Evolutionary conservation across 2,797 vertebrate species (phyloP).

Genomic region (Centroberyx gerrardi): DNA sequence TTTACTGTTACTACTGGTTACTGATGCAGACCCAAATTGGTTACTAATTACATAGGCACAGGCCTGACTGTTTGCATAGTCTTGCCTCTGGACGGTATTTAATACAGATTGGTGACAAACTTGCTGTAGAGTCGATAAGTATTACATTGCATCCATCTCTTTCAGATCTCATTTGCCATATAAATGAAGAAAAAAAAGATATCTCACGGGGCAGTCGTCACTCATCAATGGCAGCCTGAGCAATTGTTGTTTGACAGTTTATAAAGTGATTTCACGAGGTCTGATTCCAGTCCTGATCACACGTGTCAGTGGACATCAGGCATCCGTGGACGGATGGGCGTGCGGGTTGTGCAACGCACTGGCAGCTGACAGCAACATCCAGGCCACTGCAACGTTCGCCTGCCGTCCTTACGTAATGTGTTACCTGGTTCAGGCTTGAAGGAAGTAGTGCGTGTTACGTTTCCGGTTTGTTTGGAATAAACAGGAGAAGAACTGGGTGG

Average conservation of each 20-base stretch:
- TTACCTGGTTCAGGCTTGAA: background rate
- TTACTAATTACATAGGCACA: background rate
- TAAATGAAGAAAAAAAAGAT: too few species aligned
- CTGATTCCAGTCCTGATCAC: background rate
- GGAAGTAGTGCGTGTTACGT: too few species aligned
- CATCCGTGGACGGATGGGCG: background rate
- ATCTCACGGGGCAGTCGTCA: too few species aligned
- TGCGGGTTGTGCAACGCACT: constrained; percentile 36
- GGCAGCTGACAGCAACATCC: constrained; percentile 31
- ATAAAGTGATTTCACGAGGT: background rate
- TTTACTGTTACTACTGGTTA: background rate
- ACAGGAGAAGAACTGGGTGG: too few species aligned
- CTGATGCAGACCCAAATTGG: background rate
- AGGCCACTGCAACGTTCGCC: constrained; percentile 36
- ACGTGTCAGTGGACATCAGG: constrained; percentile 2
- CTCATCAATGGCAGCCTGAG: background rate
- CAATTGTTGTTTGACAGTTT: background rate
- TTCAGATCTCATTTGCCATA: too few species aligned
- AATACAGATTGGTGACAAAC: background rate
- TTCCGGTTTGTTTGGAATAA: too few species aligned
- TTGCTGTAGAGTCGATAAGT: background rate
- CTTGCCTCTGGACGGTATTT: too few species aligned
- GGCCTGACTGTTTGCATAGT: background rate
- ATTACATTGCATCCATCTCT: background rate
- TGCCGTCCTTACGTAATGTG: constrained; percentile 29